Evolutionary conservation across 2,888 invertebrate species (phyloP).

Genomic region (Chrysopilus asiliformis): DNA sequence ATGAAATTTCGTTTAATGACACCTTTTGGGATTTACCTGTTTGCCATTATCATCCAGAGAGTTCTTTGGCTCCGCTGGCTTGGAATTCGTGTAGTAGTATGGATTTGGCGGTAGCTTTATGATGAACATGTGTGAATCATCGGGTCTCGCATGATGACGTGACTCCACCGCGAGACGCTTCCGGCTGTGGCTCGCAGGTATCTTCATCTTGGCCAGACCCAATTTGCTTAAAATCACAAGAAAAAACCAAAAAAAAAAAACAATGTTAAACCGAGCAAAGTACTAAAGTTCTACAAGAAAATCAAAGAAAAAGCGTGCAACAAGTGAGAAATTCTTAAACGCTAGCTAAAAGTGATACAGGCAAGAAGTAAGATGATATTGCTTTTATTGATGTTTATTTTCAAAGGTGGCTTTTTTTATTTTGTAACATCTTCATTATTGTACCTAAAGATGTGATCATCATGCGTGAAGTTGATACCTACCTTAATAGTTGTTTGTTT

Average conservation of each 20-base stretch:
- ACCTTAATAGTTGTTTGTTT: slow-evolving; percentile 15
- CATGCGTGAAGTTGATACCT: slow-evolving; percentile 4
- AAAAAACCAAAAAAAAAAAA: slow-evolving; percentile 32
- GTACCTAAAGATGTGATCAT: too few species aligned
- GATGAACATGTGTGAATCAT: slow-evolving; percentile 76
- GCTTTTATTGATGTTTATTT: too few species aligned
- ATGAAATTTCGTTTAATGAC: background rate
- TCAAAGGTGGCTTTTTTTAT: too few species aligned
- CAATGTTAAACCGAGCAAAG: slow-evolving; percentile 40
- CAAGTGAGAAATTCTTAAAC: background rate
- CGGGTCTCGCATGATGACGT: slow-evolving; percentile 51
- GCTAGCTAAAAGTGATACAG: slow-evolving; percentile 1
- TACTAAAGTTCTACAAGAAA: background rate
- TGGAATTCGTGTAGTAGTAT: slow-evolving; percentile 61
- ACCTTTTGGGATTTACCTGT: slow-evolving; percentile 19
- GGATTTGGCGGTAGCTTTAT: slow-evolving; percentile 76
- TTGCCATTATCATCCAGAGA: slow-evolving; percentile 35
- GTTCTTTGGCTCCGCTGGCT: slow-evolving; percentile 41
- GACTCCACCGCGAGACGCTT: slow-evolving; percentile 69
- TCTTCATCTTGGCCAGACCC: slow-evolving; percentile 57
- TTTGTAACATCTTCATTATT: too few species aligned
- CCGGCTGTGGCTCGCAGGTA: slow-evolving; percentile 64
- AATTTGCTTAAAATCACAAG: slow-evolving; percentile 48
- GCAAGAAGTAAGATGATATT: too few species aligned
- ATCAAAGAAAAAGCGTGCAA: background rate